Base-by-base conservation (phyloP, 2,888 invertebrate species). In the Frankliniella intonsa region DNA sequence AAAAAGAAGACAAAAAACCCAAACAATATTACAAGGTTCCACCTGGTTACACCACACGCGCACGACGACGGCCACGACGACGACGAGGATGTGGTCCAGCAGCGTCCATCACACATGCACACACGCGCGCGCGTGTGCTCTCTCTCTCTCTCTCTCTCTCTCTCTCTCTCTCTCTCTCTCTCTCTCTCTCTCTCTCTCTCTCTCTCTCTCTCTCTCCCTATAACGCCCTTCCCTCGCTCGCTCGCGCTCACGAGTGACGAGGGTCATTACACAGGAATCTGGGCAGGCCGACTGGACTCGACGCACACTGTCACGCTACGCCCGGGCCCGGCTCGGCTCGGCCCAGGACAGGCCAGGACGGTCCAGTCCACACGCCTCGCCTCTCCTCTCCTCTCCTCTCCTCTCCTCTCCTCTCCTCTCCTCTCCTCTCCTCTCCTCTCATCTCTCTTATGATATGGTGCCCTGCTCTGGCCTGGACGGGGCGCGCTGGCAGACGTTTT, bases 181-280 rank as follows among this genome's bases (percentile, higher is more conserved):
- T 19, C 69, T 22, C 69, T 22, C 69, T 22, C 69, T 12, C 69
- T 25, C 69, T 25, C 69, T 25, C 22, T 76, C 22, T 14, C 55
- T 14, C 55, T 14, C 55, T 14, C 55, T 19, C 55, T 19, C 55
- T 19, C 55, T 19, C 17, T 10, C 17, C 38, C 38, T 38, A 38
- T 38, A 38, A 38, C 38, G 38, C 38, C 38, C 38, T 8, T 14
- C 55, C 12, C 55, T 14, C 55, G 17, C 55, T n/a, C 69, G n/a
- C 65, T 19, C 65, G n/a, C 69, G 25, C 22, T 76, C 22, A 76
- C 69, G 69, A 76, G 69, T 25, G 69, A 62, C 62, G 62, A 62
- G 62, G 69, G 69, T 76, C 69, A 76, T 76, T 76, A 76, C 69
- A 76, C 69, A 76, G 69, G 69, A 76, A 76, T 76, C 69, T 76